Conservation (phyloP, 2,113 vertebrate genomes). For the Boulengeromyrus knoepffleri region DNA sequence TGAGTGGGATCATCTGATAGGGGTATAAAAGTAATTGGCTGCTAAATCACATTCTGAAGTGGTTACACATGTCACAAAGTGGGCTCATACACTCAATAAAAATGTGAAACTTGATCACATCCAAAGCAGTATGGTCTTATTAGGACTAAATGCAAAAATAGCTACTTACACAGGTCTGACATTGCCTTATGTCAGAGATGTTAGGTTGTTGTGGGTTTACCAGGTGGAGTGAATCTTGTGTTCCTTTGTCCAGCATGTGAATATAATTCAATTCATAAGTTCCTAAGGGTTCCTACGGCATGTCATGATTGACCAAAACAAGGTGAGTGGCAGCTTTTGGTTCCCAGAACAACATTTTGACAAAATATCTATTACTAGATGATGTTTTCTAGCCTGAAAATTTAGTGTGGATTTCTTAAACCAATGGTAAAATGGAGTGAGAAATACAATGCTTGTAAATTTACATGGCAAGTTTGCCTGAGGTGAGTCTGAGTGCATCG, state of each 20-base stretch:
- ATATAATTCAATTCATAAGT: background rate
- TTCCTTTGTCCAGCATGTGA: background rate
- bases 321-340: background rate
- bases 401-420: background rate
- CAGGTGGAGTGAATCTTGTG: background rate
- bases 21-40: background rate
- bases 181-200: slow-evolving; percentile 32
- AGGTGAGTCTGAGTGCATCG: background rate
- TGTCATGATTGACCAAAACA: background rate
- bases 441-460: background rate
- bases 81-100: slow-evolving; percentile 29
- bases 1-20: background rate
- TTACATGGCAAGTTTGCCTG: background rate
- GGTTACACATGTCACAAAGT: slow-evolving; percentile 22
- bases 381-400: background rate
- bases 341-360: background rate
- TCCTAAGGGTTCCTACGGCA: background rate
- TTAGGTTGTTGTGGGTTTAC: background rate
- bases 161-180: slow-evolving; percentile 35
- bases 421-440: background rate
- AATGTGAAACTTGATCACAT: slow-evolving; percentile 16
- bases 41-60: slow-evolving; percentile 23
- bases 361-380: background rate
- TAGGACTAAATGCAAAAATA: slow-evolving; percentile 29
- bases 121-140: slow-evolving; percentile 31